Evolutionary conservation across 2,113 vertebrate genomes (phyloP).

Genomic region (Pachypanchax playfairii): DNA sequence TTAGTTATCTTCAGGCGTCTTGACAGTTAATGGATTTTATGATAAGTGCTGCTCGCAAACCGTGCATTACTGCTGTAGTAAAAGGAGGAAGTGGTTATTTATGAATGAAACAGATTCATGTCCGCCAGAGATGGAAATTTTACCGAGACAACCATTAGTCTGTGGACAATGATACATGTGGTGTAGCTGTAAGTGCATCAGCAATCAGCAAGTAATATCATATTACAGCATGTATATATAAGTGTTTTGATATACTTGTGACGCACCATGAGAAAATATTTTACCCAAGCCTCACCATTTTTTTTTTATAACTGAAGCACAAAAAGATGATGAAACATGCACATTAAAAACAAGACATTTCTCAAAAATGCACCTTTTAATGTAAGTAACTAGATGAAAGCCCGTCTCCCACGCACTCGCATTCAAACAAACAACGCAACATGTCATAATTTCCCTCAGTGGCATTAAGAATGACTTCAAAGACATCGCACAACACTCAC

Average conservation of each 20-base stretch:
- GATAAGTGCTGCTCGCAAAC: slow-evolving; percentile 60
- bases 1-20: slow-evolving; percentile 24
- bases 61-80: slow-evolving; percentile 51
- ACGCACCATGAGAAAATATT: slow-evolving; percentile 15
- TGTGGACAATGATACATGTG: slow-evolving; percentile 8
- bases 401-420: slow-evolving; percentile 8
- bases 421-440: slow-evolving; percentile 12
- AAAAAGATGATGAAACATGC: slow-evolving; percentile 12
- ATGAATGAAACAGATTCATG: slow-evolving; percentile 64
- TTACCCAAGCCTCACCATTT: slow-evolving; percentile 11
- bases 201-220: slow-evolving; percentile 19
- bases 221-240: slow-evolving; percentile 13
- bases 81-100: slow-evolving; percentile 71
- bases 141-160: slow-evolving; percentile 32
- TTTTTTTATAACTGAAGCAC: slow-evolving; percentile 10
- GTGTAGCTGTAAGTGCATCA: slow-evolving; percentile 15
- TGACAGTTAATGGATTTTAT: slow-evolving; percentile 60
- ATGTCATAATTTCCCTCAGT: slow-evolving; percentile 20
- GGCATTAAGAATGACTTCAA: slow-evolving; percentile 57
- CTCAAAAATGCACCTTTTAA: background rate
- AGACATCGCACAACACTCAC: slow-evolving; percentile 25
- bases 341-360: slow-evolving; percentile 1
- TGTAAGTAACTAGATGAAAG: slow-evolving; percentile 5
- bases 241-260: slow-evolving; percentile 10
- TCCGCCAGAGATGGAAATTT: slow-evolving; percentile 38